A percentile compares a stretch with the other conserved stretches of the same genome.
These are phyloP conservation scores for Sipha maydis DNA, from an alignment of 2,888 invertebrate genomes.

Conservation along the genomic window DNA sequence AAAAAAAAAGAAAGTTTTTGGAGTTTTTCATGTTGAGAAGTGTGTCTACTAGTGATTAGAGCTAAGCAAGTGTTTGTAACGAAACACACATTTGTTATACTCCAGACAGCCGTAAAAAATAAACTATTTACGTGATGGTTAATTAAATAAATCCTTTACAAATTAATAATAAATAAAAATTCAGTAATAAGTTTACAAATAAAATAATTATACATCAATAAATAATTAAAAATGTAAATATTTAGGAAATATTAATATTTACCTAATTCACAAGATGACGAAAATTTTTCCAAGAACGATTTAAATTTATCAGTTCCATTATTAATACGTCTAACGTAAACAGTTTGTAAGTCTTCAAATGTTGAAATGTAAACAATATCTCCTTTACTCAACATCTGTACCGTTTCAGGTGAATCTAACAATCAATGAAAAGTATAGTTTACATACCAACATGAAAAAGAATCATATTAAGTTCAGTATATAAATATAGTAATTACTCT, in stretches of 20 bases:
- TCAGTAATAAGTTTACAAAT: no score
- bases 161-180: no score
- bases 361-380: slow-evolving; percentile 53
- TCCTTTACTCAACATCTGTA: slow-evolving; percentile 40
- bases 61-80: no score
- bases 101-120: no score
- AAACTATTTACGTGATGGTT: no score
- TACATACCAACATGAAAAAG: background rate
- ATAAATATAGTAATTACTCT: background rate
- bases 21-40: no score
- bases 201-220: background rate
- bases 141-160: no score
- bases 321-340: slow-evolving; percentile 51
- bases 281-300: slow-evolving; percentile 50
- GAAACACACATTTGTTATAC: no score
- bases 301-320: slow-evolving; percentile 54
- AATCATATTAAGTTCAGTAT: background rate
- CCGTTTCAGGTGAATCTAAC: slow-evolving; percentile 53
- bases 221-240: no score
- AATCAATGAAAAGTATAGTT: background rate
- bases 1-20: no score
- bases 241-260: background rate
- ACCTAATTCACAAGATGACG: slow-evolving; percentile 26
- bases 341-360: slow-evolving; percentile 27
- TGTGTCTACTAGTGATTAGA: no score